Percentiles rank a stretch among this genome's conserved stretches.
Evolutionary conservation across 2,888 invertebrate genomes (phyloP).

Genomic region (Neoitamus cyanurus): DNA sequence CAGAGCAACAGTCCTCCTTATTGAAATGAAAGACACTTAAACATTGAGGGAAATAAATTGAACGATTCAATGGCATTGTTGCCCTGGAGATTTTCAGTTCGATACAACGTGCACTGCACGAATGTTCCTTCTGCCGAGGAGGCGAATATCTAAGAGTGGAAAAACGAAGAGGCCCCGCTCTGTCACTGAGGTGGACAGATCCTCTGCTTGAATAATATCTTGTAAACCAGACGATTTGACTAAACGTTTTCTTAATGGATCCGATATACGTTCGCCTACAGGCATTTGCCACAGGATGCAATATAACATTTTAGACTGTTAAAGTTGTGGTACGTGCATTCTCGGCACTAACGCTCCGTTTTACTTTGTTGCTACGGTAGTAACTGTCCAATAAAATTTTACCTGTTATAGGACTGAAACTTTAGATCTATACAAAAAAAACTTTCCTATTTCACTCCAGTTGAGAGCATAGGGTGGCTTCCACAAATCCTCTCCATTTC

Average conservation of each 20-base stretch:
- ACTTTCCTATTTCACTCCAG: no score
- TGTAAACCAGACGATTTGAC: not conserved
- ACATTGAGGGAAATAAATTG: constrained; percentile 42
- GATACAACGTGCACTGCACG: constrained; percentile 41
- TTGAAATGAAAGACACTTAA: constrained; percentile 39
- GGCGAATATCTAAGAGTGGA: not conserved
- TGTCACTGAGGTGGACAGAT: not conserved
- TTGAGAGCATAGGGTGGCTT: no score
- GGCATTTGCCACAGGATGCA: not conserved
- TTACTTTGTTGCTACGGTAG: not conserved
- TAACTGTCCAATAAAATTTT: not conserved
- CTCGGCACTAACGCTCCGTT: not conserved
- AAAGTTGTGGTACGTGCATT: not conserved
- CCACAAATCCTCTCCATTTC: no score
- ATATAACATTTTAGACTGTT: not conserved
- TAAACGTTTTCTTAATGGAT: constrained; percentile 2
- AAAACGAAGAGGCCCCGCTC: not conserved
- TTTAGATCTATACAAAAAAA: no score
- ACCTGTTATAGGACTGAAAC: no score
- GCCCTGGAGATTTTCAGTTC: constrained; percentile 34
- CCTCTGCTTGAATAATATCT: not conserved
- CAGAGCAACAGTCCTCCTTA: constrained; percentile 21
- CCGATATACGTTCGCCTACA: not conserved
- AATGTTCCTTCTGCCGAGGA: constrained; percentile 27
- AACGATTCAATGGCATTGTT: constrained; percentile 45